Evolutionary conservation across 2,797 vertebrate genomes (phyloP), one percentile per base, ranked within the genome.

Genomic region (Bufotes viridis): DNA sequence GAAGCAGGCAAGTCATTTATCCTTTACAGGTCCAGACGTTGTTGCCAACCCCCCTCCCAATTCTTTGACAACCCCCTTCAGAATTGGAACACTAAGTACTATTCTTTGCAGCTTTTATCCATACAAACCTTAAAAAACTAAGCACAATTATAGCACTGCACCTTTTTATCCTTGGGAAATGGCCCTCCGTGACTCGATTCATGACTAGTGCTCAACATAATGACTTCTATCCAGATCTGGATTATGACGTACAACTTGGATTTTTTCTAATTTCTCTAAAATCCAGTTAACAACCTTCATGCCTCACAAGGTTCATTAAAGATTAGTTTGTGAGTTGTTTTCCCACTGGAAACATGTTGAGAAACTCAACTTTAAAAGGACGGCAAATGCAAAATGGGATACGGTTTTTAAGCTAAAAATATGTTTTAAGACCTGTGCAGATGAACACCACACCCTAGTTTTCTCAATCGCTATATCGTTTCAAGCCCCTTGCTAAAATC

Each of bases 401-500:
- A 72, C 10, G 20, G 7, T 57, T 58, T 72, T 72, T 29, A 74
- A 42, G 82, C 84, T 78, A 78, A 75, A 84, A 51, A 67, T 85
- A 63, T 65, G 58, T 86, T 79, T 86, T 79, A 86, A 80, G 76
- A 69, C 78, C 86, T 82, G 80, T 51, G 61, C 63, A 60, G 61
- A 86, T 67, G 84, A 79, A 51, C 49, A 57, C 87, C 81, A 83
- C 86, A 69, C 72, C 81, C 81, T 60, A 20, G 58, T 67, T 57
- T 69, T 49, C 42, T 12, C 58, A 74, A 74, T 81, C 78, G 58
- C 87, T 65, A 20, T 57, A 74, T 87, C 51, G 13, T 85, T 76
- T 65, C 78, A 58, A 81, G 34, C 78, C 65, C 78, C 85, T 81
- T 87, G 69, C 67, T 81, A 76, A 82, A 87, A 76, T 76, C 58